Evolutionary conservation across 2,888 invertebrate species (phyloP), one percentile per base, ranked within the genome.

Genomic region (Carabus problematicus): DNA sequence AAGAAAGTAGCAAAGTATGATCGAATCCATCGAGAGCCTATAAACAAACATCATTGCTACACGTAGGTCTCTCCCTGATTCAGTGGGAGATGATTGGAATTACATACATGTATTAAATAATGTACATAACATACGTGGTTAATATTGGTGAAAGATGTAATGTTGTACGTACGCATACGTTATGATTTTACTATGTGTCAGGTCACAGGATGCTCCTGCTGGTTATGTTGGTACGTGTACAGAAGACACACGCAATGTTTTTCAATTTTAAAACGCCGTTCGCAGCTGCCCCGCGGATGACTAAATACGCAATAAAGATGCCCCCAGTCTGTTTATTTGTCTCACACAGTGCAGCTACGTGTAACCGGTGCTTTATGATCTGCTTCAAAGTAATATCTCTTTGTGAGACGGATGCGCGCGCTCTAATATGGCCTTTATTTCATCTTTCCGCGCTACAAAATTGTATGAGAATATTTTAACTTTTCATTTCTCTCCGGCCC

Each of bases 261-360:
- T 79, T 79, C 79, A 79, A 80, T 80, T 80, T 79, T 75, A 75
- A 74, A 73, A 74, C 71, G 73, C 70, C 72, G 75, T 75, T 73
- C 75, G 74, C 78, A 79, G 77, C 77, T 79, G 79, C 76, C 42
- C 73, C 75, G n/a, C n/a, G 73, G 72, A 72, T 73, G 75, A 76
- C 77, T 78, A 77, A 78, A 77, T 77, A 77, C 74, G 76, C 74
- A 77, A 78, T 80, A 79, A 79, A 79, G 76, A 75, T 75, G 73
- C 55, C 64, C n/a, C 60, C 67, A 67, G 59, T 67, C 54, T 54
- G 67, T 67, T 67, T 67, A 67, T 67, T 60, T 67, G 60, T 67
- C 60, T 59, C 54, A 29, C 18, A 29, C 29, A 29, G 49, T 8
- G n/a, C 8, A 43, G 18, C 39, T 64, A 41, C 14, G 39, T 66